phyloP scores from a whole-genome alignment of 2,888 invertebrate species.

The Dimorphilus gyrociliatus region DNA sequence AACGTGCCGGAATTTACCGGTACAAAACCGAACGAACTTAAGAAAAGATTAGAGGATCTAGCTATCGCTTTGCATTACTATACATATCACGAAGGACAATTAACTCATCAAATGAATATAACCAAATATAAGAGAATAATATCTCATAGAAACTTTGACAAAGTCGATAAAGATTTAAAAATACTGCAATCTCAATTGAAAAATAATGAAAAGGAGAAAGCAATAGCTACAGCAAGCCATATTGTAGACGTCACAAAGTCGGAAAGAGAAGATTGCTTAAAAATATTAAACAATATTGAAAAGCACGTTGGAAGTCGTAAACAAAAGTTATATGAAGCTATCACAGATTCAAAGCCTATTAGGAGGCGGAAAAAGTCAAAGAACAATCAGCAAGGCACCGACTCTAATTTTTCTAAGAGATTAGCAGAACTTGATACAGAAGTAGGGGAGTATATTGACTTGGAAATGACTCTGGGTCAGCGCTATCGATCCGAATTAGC shows the following conservation, averaged over 20 bases:
- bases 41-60: not conserved
- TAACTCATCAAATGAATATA: slow-evolving; percentile 1
- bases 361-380: not conserved
- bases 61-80: slow-evolving; percentile 1
- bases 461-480: not conserved
- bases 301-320: not conserved
- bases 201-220: not conserved
- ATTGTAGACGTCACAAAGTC: slow-evolving; percentile 3
- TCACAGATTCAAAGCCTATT: not conserved
- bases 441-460: not conserved
- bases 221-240: not conserved
- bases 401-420: slow-evolving; percentile 2
- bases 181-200: slow-evolving; percentile 1
- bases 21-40: not conserved
- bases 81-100: slow-evolving; percentile 2
- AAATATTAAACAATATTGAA: not conserved
- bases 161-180: slow-evolving; percentile 1
- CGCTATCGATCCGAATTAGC: not conserved
- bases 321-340: not conserved
- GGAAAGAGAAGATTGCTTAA: slow-evolving; percentile 3
- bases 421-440: not conserved
- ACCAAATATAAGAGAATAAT: not conserved
- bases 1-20: too few relatives aligned
- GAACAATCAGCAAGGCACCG: not conserved
- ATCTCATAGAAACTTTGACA: slow-evolving; percentile 3